phyloP scores from a whole-genome alignment of 2,888 invertebrate species.

The Priocnemis perturbator region DNA sequence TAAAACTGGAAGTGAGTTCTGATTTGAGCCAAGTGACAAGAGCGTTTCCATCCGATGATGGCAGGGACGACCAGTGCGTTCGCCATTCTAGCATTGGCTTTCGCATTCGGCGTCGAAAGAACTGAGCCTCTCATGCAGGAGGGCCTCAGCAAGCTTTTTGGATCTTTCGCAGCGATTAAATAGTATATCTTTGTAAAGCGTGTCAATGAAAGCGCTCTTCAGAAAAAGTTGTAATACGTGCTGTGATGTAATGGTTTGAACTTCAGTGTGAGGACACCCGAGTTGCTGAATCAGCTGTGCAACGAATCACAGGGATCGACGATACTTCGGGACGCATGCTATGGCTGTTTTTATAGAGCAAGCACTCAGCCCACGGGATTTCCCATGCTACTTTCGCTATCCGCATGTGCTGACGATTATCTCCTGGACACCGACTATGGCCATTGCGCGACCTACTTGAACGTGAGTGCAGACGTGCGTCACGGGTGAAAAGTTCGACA shows the following conservation, averaged over 20 bases:
- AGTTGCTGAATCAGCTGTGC: constrained; percentile 80
- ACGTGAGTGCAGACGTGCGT: constrained; percentile 43
- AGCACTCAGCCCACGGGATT: constrained; percentile 69
- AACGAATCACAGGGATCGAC: constrained; percentile 80
- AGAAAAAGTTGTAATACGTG: neutral
- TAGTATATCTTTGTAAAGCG: constrained; percentile 43
- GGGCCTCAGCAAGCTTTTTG: constrained; percentile 54
- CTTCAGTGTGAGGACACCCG: constrained; percentile 74
- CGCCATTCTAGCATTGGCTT: constrained; percentile 22
- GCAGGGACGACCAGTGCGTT: constrained; percentile 25
- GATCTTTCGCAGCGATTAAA: constrained; percentile 39
- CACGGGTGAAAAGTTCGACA: neutral
- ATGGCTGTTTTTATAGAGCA: constrained; percentile 80
- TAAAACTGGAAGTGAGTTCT: constrained; percentile 32
- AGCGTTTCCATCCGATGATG: constrained; percentile 43
- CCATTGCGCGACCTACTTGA: constrained; percentile 63
- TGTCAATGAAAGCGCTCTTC: neutral
- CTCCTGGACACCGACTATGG: constrained; percentile 63
- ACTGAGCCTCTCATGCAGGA: constrained; percentile 50
- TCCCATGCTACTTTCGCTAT: constrained; percentile 63
- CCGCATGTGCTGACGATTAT: constrained; percentile 62
- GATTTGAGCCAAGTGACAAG: constrained; percentile 34
- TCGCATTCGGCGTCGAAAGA: constrained; percentile 21
- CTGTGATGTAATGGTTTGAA: neutral
- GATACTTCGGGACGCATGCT: constrained; percentile 79